These are phyloP conservation scores for Corythaixoides concolor DNA, from an alignment of 2,113 vertebrate genomes.

Conservation along the genomic window DNA sequence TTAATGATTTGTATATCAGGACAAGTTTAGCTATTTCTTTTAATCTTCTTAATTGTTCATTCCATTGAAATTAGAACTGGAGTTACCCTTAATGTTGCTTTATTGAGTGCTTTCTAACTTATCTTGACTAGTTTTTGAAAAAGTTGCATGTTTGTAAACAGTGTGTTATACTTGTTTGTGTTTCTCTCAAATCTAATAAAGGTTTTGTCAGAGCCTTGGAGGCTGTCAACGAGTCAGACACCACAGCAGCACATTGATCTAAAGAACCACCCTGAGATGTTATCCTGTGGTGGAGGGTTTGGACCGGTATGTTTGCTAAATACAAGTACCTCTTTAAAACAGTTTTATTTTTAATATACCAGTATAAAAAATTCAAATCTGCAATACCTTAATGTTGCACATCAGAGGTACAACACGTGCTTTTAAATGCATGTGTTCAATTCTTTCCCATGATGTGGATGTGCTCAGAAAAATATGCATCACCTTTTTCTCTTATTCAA, in stretches of 20 bases:
- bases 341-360: background rate
- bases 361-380: background rate
- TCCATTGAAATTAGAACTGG: background rate
- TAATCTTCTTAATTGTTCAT: background rate
- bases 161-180: background rate
- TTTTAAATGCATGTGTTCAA: background rate
- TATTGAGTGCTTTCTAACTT: background rate
- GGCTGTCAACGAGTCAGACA: slow-evolving; percentile 96
- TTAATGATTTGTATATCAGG: background rate
- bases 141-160: background rate
- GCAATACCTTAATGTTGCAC: background rate
- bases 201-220: slow-evolving; percentile 96
- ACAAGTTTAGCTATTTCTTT: background rate
- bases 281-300: slow-evolving; percentile 91
- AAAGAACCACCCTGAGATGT: slow-evolving; percentile 82
- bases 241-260: slow-evolving; percentile 89
- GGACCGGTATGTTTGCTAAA: slow-evolving; percentile 84
- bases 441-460: background rate
- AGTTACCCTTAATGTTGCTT: background rate
- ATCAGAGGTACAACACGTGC: background rate
- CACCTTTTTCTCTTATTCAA: background rate
- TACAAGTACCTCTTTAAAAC: background rate
- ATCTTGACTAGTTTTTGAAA: background rate
- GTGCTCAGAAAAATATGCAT: background rate
- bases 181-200: slow-evolving; percentile 15